Base-by-base conservation (phyloP, 2,797 vertebrate species). In the Erethizon dorsatum region DNA sequence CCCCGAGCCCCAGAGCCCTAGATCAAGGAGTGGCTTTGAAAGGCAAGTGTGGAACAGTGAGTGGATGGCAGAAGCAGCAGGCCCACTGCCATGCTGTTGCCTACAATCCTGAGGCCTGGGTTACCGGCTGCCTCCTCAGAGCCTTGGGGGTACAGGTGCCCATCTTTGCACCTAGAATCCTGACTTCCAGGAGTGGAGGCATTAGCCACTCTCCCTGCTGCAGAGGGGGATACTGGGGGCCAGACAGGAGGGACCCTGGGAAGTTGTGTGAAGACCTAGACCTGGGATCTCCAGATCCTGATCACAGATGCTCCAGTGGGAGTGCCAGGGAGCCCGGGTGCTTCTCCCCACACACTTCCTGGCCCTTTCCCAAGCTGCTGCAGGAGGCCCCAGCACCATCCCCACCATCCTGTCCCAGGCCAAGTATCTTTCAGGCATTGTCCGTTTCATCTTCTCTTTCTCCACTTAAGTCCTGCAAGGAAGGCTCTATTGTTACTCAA, bases 31-130 rank as follows among this genome's bases (percentile, higher is more conserved):
- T 77, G 45, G 45, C 26, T 77, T 31, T 17, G 26, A 52, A 52
- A 79, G 50, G 50, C 17, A 6, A 78, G 26, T 54, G 31, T 10
- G 31, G 77, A 79, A 6, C 24, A 63, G 5, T 0, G 2, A 47
- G 61, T 4, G 0, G 56, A 31, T 0, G 3, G n/a, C 59, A 79
- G 41, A 69, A 33, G 37, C 31, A 33, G 71, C 5, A 10, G 45
- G 33, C 2, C 24, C 10, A 1, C 11, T 3, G 11, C 67, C 67
- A 54, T 0, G 6, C n/a, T 2, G 33, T 50, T 0, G 15, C 71
- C 56, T 37, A 22, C 47, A 26, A 10, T 41, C 4, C 31, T 1
- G 13, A 61, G 87, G 7, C 52, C 79, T 24, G 41, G 6, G 65
- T 15, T 18, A 3, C 54, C 0, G 3, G 54, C 61, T 26, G 54